A percentile compares a stretch with the other conserved stretches of the same genome.
Evolutionary conservation across 2,113 vertebrate genomes (phyloP).

Genomic region (Gymnorhina tibicen): DNA sequence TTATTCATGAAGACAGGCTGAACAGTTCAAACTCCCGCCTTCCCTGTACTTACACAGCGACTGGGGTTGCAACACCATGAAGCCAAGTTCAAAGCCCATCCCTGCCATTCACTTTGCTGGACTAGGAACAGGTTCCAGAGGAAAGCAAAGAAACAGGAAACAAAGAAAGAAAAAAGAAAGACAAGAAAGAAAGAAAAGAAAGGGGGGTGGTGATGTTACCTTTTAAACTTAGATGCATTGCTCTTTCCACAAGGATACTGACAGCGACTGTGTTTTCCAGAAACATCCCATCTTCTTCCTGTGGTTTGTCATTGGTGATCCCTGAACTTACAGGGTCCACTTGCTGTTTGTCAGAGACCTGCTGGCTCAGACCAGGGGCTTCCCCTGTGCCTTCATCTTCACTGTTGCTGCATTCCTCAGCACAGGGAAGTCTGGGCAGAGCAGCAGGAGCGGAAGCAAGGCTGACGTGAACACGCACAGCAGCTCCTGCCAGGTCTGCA

Average conservation of each 20-base stretch:
- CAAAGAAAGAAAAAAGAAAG: neutral
- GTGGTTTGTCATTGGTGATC: rapidly evolving
- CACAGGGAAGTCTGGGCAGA: neutral
- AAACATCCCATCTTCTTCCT: neutral
- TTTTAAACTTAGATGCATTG: slow-evolving; percentile 93
- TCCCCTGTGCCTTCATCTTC: slow-evolving; percentile 42
- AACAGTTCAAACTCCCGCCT: neutral
- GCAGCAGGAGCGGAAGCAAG: slow-evolving; percentile 31
- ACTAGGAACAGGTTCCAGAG: neutral
- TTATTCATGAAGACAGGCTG: neutral
- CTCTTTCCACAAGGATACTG: slow-evolving; percentile 83
- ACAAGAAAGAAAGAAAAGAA: neutral
- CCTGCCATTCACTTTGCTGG: no score
- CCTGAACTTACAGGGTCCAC: neutral
- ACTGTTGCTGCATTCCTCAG: slow-evolving; percentile 65
- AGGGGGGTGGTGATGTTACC: slow-evolving; percentile 58
- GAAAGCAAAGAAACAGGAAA: neutral
- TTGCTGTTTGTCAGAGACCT: neutral
- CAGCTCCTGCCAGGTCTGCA: slow-evolving; percentile 84
- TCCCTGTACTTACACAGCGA: neutral
- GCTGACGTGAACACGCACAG: slow-evolving; percentile 82
- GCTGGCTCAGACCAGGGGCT: neutral
- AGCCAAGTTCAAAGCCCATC: neutral
- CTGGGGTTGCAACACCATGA: rapidly evolving
- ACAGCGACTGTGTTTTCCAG: slow-evolving; percentile 79